Evolutionary conservation across 2,888 invertebrate species (phyloP).

Genomic region (Nowickia ferox): DNA sequence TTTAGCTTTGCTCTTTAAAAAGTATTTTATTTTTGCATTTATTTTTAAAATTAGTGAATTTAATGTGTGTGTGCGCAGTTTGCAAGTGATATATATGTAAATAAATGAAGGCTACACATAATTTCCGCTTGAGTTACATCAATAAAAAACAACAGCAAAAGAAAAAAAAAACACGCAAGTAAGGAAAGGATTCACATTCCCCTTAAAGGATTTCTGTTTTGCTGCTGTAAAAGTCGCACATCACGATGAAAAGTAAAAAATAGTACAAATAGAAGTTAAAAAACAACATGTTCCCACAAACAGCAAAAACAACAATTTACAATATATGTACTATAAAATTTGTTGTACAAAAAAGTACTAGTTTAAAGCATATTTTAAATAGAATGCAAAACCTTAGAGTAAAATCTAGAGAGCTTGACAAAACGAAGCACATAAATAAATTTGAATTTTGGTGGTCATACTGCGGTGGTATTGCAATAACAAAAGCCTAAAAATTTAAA

Average conservation of each 20-base stretch:
- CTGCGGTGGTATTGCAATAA: no score
- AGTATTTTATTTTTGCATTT: neutral
- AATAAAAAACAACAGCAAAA: neutral
- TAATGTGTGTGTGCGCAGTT: neutral
- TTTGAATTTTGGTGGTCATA: no score
- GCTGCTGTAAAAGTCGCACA: neutral
- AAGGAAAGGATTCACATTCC: neutral
- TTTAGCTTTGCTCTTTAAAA: neutral
- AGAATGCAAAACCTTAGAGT: no score
- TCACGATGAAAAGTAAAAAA: neutral
- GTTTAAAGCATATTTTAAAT: no score
- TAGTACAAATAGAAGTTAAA: neutral
- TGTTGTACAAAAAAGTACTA: no score
- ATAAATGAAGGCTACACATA: neutral
- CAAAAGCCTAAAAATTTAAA: no score
- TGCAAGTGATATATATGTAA: neutral
- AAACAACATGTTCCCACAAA: neutral
- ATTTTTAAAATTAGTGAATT: neutral
- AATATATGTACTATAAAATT: no score
- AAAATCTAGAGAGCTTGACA: no score
- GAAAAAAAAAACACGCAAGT: neutral
- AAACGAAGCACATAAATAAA: no score
- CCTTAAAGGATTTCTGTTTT: conserved; percentile 3
- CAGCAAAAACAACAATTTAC: no score
- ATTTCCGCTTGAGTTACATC: conserved; percentile 19